Evolutionary conservation across 2,888 invertebrate genomes (phyloP), one percentile per base, ranked within the genome.

Genomic region (Microctonus hyperodae): DNA sequence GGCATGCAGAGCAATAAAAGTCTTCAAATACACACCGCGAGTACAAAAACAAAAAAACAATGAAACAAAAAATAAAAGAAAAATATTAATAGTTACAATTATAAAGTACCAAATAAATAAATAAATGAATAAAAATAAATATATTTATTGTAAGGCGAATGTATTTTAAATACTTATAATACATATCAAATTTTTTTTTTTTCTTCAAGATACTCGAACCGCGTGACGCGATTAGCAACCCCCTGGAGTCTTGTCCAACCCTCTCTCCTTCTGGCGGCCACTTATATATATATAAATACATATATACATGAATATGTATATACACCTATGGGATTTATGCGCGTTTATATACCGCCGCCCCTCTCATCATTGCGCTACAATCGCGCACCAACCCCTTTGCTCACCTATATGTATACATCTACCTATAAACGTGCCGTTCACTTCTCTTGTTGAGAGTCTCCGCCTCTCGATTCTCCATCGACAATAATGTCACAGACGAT

Each of bases 171-270:
- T 28, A 33, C 9, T 55, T 55, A 28, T 55, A n/a, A n/a, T n/a
- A n/a, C 16, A 44, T 64, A 57, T 58, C 35, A 62, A 23, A 20
- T 62, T n/a, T n/a, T 51, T 51, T 56, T 51, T 51, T 56, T 53
- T 71, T 68, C 50, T 59, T 56, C 53, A 6, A 35, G 37, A 16
- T 25, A 33, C 53, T 16, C 31, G 65, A 66, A 66, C 66, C 61
- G 63, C 62, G 64, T 66, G 63, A 63, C 57, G 57, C 72, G 65
- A 72, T 69, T 69, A 68, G 44, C 51, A 67, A 25, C 40, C 60
- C 59, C 40, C 37, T 64, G 61, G 68, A 69, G 67, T 68, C 69
- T 68, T 31, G 65, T 55, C 64, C 67, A 50, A 55, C 58, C 59
- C 64, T 57, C 22, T 31, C 55, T 16, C 33, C 23, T 65, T 35